Base-by-base conservation (phyloP, 2,797 vertebrate species). In the Columba guinea region DNA sequence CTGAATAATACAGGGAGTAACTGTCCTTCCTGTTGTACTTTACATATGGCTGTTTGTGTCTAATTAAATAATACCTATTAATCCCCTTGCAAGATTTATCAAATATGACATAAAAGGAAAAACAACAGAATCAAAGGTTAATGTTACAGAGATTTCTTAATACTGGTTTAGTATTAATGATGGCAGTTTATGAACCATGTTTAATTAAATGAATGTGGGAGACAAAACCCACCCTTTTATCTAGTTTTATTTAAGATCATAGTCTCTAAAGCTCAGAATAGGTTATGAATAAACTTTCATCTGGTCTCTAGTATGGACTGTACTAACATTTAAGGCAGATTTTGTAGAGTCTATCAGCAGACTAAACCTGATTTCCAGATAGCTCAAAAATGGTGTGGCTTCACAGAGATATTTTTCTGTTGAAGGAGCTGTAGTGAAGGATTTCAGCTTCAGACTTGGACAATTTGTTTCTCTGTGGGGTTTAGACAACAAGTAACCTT, bases 111-210 rank as follows among this genome's bases (percentile, higher is more conserved):
- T 60, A 90, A 91, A 88, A 58, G 34, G 18, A 48, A 96, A 96
- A 93, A 86, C 39, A 37, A 26, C 81, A 86, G 65, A 94, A 86
- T 71, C 65, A 94, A 89, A 93, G 76, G 79, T 91, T 85, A 91
- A 91, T 41, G 24, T 94, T 93, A 95, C 35, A 84, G 60, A 87
- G 52, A 91, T 79, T 86, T 92, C 93, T 78, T 71, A 92, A 87
- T 64, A 59, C 35, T 74, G 53, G 68, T 81, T 86, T 90, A 90
- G 3, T 85, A 90, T 78, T 91, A 94, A 91, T 78, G 53, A 88
- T 58, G 46, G 58, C 28, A 81, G 63, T 78, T 91, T 94, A 93
- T 86, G 93, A 93, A 39, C 53, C 63, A 52, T 93, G 68, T 84
- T 90, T 90, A 94, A 90, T 89, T 94, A 84, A 93, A 67, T 48